Evolutionary conservation across 2,888 invertebrate species (phyloP), one percentile per base, ranked within the genome.

Genomic region (Ypsolopha sequella): DNA sequence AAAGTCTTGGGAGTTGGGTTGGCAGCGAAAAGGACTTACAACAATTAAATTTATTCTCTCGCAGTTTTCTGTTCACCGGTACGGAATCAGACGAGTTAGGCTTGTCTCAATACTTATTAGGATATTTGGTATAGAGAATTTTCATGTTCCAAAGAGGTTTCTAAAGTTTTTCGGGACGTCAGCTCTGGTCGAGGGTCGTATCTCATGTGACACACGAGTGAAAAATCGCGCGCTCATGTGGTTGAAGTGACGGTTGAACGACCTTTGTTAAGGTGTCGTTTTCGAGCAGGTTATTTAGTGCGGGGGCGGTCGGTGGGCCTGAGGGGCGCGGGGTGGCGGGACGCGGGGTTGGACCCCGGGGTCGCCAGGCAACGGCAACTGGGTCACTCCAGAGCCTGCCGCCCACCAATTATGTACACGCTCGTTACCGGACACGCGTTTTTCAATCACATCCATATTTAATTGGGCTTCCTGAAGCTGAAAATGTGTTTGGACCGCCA

Each of bases 361-460:
- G 80, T 81, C 80, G 80, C 82, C 76, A 69, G 75, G 80, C 81
- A 81, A 80, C 81, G 78, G 77, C 81, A 85, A 82, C 85, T 84
- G 84, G 86, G 84, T 84, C 84, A 81, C 72, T 81, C 84, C 81
- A 76, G 80, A 76, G 78, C 78, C 74, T 70, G 68, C 70, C 63
- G 64, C 85, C 85, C 76, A 79, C 84, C 85, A 86, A 86, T 86
- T 85, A 86, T 79, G 77, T 82, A 89, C 86, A 82, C 82, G 84
- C 84, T 85, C 84, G 86, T 85, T 86, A 85, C 84, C 80, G 85
- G 86, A 85, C 86, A 85, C 85, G 85, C 86, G 86, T 86, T 86
- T 86, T 86, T 86, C 86, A 84, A 86, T 86, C 86, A 84, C 84
- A 86, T 86, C 82, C 86, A 85, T 86, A 86, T 85, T 86, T 86